Conservation (phyloP, 2,113 vertebrate species). For the Dasyornis broadbenti region DNA sequence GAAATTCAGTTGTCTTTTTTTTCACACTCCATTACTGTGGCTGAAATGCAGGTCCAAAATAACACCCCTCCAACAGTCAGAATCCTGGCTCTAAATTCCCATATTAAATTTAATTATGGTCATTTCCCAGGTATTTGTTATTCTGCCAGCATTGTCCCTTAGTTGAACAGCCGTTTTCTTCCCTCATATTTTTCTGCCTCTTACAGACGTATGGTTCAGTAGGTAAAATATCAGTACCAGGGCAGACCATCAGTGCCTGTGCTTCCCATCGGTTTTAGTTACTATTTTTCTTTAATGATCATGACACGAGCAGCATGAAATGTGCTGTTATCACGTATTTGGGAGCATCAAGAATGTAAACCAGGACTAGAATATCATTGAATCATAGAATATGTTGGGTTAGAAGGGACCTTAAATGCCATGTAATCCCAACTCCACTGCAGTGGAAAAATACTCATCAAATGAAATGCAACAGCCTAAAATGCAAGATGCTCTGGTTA, state of each 20-base stretch:
- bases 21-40: neutral
- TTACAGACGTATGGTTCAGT: neutral
- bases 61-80: neutral
- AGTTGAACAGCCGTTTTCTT: neutral
- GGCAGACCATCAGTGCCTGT: neutral
- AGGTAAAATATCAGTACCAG: neutral
- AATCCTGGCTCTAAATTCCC: neutral
- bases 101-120: neutral
- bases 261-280: neutral
- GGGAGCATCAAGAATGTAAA: neutral
- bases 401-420: neutral
- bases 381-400: neutral
- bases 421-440: neutral
- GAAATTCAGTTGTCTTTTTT: neutral
- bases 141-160: neutral
- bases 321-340: neutral
- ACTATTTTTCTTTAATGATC: neutral
- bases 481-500: neutral
- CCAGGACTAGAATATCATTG: neutral
- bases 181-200: neutral
- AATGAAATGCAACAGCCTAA: neutral
- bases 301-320: neutral
- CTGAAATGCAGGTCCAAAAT: neutral
- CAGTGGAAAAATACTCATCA: neutral
- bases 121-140: neutral